Conservation (phyloP, 2,888 invertebrate genomes). For the Sesamia inferens region DNA sequence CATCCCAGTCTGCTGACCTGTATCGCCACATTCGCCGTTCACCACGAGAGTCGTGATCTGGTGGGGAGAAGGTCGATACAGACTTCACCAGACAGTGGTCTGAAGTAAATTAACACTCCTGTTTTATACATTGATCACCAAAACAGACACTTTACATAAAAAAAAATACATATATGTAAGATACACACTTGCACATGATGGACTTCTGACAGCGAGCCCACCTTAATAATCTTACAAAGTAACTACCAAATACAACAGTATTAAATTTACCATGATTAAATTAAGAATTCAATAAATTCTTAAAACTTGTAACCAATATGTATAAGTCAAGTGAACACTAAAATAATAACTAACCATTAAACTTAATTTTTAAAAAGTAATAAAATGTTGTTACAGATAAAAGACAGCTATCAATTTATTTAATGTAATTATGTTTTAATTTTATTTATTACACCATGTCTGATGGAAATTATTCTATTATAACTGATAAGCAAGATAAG, state of each 20-base stretch:
- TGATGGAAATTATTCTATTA: constrained; percentile 20
- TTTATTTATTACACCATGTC: constrained; percentile 11
- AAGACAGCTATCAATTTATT: constrained; percentile 29
- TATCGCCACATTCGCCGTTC: too few species aligned
- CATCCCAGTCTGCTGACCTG: too few species aligned
- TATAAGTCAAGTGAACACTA: background rate
- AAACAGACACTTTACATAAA: background rate
- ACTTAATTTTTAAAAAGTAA: constrained; percentile 7
- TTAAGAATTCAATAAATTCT: background rate
- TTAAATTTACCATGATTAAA: constrained; percentile 12
- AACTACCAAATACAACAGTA: background rate
- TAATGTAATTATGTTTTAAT: constrained; percentile 26
- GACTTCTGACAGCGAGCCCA: background rate
- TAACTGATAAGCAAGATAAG: constrained; percentile 38
- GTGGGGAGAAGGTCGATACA: too few species aligned
- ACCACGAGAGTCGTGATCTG: too few species aligned
- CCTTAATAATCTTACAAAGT: background rate
- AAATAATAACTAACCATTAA: constrained; percentile 1
- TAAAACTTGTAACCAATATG: background rate
- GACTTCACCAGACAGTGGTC: too few species aligned
- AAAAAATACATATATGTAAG: background rate
- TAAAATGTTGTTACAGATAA: constrained; percentile 9
- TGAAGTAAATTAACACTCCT: background rate
- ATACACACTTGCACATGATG: background rate
- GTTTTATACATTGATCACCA: background rate